Conservation (phyloP, 2,888 invertebrate genomes). For the Eilema depressum region DNA sequence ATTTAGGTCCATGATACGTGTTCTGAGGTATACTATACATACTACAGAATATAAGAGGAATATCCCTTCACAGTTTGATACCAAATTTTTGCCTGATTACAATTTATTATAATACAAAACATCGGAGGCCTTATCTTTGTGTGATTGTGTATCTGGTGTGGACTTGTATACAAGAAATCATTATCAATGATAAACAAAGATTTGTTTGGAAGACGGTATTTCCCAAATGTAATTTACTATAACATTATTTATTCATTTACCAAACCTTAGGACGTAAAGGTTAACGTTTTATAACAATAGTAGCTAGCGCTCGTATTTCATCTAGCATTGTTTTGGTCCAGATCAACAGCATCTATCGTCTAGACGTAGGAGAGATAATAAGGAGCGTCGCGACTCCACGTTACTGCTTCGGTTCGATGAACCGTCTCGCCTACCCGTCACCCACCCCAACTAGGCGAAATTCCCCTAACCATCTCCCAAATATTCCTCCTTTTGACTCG, state of each 20-base stretch:
- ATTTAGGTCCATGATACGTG: too few species aligned
- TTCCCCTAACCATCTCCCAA: slow-evolving; percentile 37
- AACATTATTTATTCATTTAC: not conserved
- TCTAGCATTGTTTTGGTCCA: slow-evolving; percentile 24
- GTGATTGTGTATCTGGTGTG: not conserved
- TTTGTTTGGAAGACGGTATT: not conserved
- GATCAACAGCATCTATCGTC: slow-evolving; percentile 41
- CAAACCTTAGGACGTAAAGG: not conserved
- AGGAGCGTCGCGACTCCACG: slow-evolving; percentile 59
- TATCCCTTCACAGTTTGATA: not conserved
- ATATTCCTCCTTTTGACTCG: slow-evolving; percentile 22
- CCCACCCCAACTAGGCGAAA: slow-evolving; percentile 38
- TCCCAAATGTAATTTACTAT: not conserved
- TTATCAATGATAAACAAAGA: not conserved
- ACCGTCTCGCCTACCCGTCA: slow-evolving; percentile 68
- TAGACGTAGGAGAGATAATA: slow-evolving; percentile 66
- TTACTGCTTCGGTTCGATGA: slow-evolving; percentile 72
- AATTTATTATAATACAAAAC: not conserved
- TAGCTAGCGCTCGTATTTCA: not conserved
- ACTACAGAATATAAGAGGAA: not conserved
- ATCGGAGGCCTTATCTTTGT: not conserved
- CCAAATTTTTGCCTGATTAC: not conserved
- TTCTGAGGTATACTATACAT: too few species aligned
- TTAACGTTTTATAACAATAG: not conserved
- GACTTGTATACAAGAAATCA: not conserved